Conservation (phyloP, 2,888 invertebrate genomes). For the Pycnomerus fuliginosus region DNA sequence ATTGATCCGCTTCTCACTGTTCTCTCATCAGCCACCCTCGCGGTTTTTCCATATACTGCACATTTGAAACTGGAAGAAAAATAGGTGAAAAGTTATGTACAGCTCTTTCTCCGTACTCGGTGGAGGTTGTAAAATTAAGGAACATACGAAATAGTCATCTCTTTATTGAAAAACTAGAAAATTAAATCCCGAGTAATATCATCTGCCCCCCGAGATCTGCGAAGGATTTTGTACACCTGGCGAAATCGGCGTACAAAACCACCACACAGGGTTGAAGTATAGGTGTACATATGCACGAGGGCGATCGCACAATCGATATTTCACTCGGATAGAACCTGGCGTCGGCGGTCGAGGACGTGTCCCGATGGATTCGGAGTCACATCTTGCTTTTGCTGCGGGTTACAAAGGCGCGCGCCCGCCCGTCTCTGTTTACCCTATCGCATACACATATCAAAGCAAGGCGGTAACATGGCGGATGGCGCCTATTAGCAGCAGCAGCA, state of each 20-base stretch:
- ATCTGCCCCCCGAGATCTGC: too few relatives aligned
- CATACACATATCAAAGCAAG: conserved; percentile 38
- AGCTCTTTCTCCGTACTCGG: too few relatives aligned
- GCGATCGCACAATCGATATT: conserved; percentile 29
- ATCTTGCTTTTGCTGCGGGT: conserved; percentile 27
- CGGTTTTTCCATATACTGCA: too few relatives aligned
- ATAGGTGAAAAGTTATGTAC: too few relatives aligned
- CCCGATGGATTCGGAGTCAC: conserved; percentile 29
- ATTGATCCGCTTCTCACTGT: conserved; percentile 32
- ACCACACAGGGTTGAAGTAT: too few relatives aligned
- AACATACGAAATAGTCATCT: too few relatives aligned
- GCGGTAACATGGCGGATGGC: conserved; percentile 46
- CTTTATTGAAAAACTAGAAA: too few relatives aligned
- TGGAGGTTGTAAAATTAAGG: too few relatives aligned
- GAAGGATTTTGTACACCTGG: too few relatives aligned
- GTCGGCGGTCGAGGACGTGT: conserved; percentile 29
- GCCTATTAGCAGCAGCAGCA: conserved; percentile 40
- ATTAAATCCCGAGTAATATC: too few relatives aligned
- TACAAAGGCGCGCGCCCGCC: conserved; percentile 32
- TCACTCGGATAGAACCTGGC: conserved; percentile 25
- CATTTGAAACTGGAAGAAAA: too few relatives aligned
- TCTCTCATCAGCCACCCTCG: conserved; percentile 17
- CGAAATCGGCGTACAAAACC: too few relatives aligned
- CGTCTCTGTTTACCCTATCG: conserved; percentile 43
- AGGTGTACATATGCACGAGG: conserved; percentile 26